These are phyloP conservation scores for Passer domesticus DNA, from an alignment of 2,113 vertebrate genomes.

Conservation along the genomic window DNA sequence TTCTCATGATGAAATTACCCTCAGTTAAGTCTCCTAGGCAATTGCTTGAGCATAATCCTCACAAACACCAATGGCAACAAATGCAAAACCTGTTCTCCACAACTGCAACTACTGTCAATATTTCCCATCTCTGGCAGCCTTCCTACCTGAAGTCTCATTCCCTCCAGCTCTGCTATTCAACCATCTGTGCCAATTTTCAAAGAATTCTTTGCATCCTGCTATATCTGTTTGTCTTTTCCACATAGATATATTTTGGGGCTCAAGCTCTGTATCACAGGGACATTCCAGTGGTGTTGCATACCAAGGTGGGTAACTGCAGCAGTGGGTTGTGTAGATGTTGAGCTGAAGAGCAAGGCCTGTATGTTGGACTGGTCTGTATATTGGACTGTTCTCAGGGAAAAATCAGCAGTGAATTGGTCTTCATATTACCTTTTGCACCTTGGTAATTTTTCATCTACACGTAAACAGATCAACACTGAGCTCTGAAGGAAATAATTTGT, in stretches of 20 bases:
- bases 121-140: background rate
- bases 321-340: background rate
- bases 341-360: background rate
- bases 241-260: fast-evolving
- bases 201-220: background rate
- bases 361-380: background rate
- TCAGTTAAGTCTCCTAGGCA: background rate
- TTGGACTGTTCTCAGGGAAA: background rate
- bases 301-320: background rate
- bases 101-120: background rate
- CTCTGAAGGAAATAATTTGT: background rate
- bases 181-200: background rate
- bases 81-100: background rate
- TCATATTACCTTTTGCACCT: background rate
- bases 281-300: background rate
- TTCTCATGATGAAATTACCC: background rate
- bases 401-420: background rate
- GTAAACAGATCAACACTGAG: background rate
- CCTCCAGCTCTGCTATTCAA: background rate
- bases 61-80: background rate
- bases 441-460: background rate
- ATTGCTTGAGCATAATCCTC: background rate
- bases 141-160: background rate
- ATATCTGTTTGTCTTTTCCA: background rate
- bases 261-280: background rate